Evolutionary conservation across 2,113 vertebrate genomes (phyloP).

Genomic region (Tachycineta bicolor): DNA sequence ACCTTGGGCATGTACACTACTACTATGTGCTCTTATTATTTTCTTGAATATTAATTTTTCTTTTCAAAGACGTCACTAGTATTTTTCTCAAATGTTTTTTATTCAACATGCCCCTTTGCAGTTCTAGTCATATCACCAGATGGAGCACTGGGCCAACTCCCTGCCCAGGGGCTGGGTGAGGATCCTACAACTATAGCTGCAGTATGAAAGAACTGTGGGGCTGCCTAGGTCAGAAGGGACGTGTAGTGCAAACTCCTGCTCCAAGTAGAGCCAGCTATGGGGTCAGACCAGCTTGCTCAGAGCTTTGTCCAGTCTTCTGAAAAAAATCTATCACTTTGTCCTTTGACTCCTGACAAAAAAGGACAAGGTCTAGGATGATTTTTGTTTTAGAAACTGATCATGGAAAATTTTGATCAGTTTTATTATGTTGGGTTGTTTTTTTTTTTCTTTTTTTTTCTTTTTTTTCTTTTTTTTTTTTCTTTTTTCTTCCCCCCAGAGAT

Average conservation of each 20-base stretch:
- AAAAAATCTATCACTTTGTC: not conserved
- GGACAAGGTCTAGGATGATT: not conserved
- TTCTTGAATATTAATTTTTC: not conserved
- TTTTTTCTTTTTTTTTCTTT: not conserved
- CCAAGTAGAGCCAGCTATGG: not conserved
- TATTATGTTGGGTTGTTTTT: not conserved
- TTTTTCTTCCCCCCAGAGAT: not conserved
- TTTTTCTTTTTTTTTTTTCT: not conserved
- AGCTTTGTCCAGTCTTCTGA: not conserved
- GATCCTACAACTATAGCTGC: fast-evolving
- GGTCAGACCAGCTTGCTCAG: not conserved
- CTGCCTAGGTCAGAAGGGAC: not conserved
- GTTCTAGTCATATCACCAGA: not conserved
- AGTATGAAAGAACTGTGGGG: fast-evolving
- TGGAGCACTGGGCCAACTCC: not conserved
- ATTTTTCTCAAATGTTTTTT: not conserved
- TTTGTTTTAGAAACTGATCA: not conserved
- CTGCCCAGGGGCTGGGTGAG: not conserved
- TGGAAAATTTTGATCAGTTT: not conserved
- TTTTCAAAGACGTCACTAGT: not conserved
- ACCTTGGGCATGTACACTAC: not conserved
- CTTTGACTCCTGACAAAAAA: not conserved
- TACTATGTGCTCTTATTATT: fast-evolving
- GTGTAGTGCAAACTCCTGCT: not conserved
- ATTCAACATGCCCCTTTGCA: not conserved